phyloP scores from a whole-genome alignment of 2,888 invertebrate genomes.

The Carpatolechia fugitivella region DNA sequence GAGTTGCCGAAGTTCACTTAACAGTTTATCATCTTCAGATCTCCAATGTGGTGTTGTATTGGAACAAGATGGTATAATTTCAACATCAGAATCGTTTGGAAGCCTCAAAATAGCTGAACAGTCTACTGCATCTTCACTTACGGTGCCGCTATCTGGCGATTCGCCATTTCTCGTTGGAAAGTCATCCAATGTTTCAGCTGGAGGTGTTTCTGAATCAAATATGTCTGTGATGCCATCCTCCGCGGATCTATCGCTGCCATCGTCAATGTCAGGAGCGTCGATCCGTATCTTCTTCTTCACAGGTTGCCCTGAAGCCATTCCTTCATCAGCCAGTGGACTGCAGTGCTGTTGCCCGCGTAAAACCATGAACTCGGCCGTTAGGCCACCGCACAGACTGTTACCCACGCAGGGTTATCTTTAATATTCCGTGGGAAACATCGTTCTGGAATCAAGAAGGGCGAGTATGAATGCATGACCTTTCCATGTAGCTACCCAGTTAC shows the following conservation, averaged over 20 bases:
- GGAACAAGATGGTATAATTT: conserved; percentile 68
- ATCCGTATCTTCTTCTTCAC: conserved; percentile 90
- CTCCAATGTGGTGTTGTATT: conserved; percentile 55
- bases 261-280: conserved; percentile 81
- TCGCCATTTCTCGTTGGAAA: conserved; percentile 64
- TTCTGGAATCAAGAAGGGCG: conserved; percentile 66
- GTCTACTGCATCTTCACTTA: conserved; percentile 75
- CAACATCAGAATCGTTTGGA: conserved; percentile 51
- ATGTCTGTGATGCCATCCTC: conserved; percentile 71
- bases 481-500: conserved; percentile 76
- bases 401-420: conserved; percentile 15
- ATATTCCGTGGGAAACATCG: conserved; percentile 39
- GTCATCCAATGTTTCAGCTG: conserved; percentile 65
- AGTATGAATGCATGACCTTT: conserved; percentile 76
- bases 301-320: conserved; percentile 89
- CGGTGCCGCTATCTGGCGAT: conserved; percentile 73
- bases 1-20: conserved; percentile 78
- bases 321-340: conserved; percentile 75
- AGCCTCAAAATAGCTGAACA: conserved; percentile 63
- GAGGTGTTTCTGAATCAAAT: conserved; percentile 59
- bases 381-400: conserved; percentile 20
- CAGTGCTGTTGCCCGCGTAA: conserved; percentile 79
- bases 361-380: conserved; percentile 76
- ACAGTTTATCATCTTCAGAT: conserved; percentile 59
- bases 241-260: conserved; percentile 71